Evolutionary conservation across 2,888 invertebrate species (phyloP).

Genomic region (Lasioglossum calceatum): DNA sequence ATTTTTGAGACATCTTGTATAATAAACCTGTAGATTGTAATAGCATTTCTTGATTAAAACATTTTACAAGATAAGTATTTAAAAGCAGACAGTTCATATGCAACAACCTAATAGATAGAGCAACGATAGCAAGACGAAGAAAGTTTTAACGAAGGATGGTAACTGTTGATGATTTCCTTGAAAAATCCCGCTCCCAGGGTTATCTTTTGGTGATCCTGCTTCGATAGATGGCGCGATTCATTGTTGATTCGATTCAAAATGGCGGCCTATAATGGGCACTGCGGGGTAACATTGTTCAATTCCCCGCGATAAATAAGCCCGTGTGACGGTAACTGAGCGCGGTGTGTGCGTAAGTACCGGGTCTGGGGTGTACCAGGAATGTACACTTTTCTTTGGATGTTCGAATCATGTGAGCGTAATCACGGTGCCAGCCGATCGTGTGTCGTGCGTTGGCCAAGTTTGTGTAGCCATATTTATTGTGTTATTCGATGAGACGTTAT

Average conservation of each 20-base stretch:
- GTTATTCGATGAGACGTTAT: conserved; percentile 67
- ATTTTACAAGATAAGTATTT: too few species aligned
- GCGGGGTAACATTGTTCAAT: conserved; percentile 73
- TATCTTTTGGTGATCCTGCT: neutral
- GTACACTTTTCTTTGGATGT: conserved; percentile 55
- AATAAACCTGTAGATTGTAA: too few species aligned
- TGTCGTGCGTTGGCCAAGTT: conserved; percentile 65
- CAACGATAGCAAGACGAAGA: neutral
- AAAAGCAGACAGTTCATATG: too few species aligned
- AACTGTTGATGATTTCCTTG: neutral
- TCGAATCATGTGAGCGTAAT: conserved; percentile 71
- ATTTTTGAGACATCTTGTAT: too few species aligned
- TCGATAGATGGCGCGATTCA: conserved; percentile 88
- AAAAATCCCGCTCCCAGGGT: conserved; percentile 37
- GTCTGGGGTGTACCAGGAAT: conserved; percentile 65
- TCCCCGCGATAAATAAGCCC: conserved; percentile 72
- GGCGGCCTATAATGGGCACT: conserved; percentile 79
- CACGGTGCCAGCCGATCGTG: conserved; percentile 64
- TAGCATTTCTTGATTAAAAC: too few species aligned
- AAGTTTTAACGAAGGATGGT: neutral
- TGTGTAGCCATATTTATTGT: conserved; percentile 78
- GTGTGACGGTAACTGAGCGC: conserved; percentile 59
- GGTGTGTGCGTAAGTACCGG: conserved; percentile 54
- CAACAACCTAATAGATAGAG: too few species aligned
- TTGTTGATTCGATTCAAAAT: conserved; percentile 85